Conservation (phyloP, 2,888 invertebrate species). For the Dione juno region DNA sequence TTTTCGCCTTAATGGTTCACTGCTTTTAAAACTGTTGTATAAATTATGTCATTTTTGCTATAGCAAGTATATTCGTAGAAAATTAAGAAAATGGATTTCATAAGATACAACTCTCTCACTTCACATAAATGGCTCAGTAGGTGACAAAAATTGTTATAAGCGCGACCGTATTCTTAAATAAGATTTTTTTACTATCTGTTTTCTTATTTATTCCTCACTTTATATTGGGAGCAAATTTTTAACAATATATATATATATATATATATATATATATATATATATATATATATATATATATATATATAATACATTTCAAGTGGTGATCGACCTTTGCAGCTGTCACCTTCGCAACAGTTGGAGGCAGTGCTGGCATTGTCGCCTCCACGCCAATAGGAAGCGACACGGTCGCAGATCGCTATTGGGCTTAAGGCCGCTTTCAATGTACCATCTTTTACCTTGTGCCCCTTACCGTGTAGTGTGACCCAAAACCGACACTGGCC, state of each 20-base stretch:
- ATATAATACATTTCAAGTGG: conserved; percentile 49
- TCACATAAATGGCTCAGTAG: conserved; percentile 27
- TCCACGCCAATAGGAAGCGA: conserved; percentile 82
- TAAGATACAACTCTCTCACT: conserved; percentile 4
- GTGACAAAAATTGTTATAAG: conserved; percentile 53
- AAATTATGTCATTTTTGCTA: neutral
- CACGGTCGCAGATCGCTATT: conserved; percentile 79
- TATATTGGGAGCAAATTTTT: neutral
- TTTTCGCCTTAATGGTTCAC: conserved; percentile 49
- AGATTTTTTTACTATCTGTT: conserved; percentile 18
- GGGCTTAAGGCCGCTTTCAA: conserved; percentile 83
- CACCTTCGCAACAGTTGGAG: conserved; percentile 74
- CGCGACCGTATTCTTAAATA: conserved; percentile 51
- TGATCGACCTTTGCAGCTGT: conserved; percentile 75
- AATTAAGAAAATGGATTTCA: neutral
- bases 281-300: conserved; percentile 24
- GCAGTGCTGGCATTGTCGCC: conserved; percentile 76
- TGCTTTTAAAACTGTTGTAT: conserved; percentile 23
- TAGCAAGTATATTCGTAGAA: neutral
- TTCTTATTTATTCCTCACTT: neutral
- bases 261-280: conserved; percentile 36
- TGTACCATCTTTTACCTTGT: conserved; percentile 84
- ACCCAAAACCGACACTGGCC: conserved; percentile 69
- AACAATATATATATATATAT: conserved; percentile 8
- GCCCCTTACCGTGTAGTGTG: conserved; percentile 76